Base-by-base conservation (phyloP, 2,113 vertebrate species). In the Pterocles burchelli region DNA sequence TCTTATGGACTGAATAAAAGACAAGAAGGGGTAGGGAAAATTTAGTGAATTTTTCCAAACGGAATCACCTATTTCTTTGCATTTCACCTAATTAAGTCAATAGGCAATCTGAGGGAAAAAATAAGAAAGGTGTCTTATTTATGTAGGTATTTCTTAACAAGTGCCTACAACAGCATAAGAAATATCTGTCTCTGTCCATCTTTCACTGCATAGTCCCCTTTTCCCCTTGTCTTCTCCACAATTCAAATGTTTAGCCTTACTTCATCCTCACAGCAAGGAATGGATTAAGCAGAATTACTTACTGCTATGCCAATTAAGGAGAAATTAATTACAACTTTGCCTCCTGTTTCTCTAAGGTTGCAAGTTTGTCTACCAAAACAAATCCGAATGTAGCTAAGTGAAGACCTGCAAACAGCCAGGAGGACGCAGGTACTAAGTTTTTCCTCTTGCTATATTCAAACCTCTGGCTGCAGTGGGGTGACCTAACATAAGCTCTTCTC, bases 241-340 rank as follows among this genome's bases (percentile, higher is more conserved):
- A 95, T 74, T 88, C 82, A 67, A 9, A 85, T 90, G 90, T 88
- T 96, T 77, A 90, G 82, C 61, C 65, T 88, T 55, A 86, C 84
- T 96, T 90, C 91, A 91, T 84, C 95, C 92, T 93, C 94, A 83
- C 80, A 97, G 89, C 79, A 85, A 96, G 94, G 77, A 92, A 90
- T 75, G 89, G 94, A 95, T 95, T 97, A 96, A 88, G 67, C 71
- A 89, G 90, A 95, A 95, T 93, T 97, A 95, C 66, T 90, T 90
- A 94, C 85, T 91, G 95, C 74, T 70, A 95, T 29, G 79, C 88
- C 93, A 93, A 63, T 95, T 94, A 95, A 83, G 66, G 57, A 78
- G 36, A 73, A 93, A 96, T 95, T 95, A 94, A 95, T 96, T 95
- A 94, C 80, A 94, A 43, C 83, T 88, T 81, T 83, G 71, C 71